A percentile compares a stretch with the other conserved stretches of the same genome.
phyloP scores from a whole-genome alignment of 1,140 invertebrate genomes.

The Druon quercuslanigerum region DNA sequence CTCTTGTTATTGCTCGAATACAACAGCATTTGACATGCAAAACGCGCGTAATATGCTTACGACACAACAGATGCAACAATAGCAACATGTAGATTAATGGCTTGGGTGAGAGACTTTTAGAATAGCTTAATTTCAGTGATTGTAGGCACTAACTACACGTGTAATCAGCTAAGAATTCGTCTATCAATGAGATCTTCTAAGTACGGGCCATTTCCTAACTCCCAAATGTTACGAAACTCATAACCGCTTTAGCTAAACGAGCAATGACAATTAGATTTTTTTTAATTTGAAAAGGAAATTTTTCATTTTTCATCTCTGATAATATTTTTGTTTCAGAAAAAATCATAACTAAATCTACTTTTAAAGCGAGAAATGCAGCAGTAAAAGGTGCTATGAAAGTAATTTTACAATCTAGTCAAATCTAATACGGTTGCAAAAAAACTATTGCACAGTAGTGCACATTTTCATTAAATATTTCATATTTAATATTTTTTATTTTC shows the following conservation, averaged over 20 bases:
- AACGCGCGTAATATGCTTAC: slow-evolving; percentile 59
- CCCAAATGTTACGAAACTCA: not conserved
- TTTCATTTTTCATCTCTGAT: too few relatives aligned
- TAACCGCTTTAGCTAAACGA: not conserved
- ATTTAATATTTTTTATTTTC: too few relatives aligned
- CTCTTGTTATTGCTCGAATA: slow-evolving; percentile 47
- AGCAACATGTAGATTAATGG: slow-evolving; percentile 46
- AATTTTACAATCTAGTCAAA: too few relatives aligned
- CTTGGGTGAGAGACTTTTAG: slow-evolving; percentile 40
- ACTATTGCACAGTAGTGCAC: too few relatives aligned
- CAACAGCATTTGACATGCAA: slow-evolving; percentile 54
- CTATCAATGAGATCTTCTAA: slow-evolving; percentile 65
- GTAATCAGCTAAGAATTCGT: slow-evolving; percentile 46
- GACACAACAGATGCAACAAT: slow-evolving; percentile 59
- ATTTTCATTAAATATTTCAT: too few relatives aligned
- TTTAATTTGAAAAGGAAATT: too few relatives aligned
- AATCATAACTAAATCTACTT: too few relatives aligned
- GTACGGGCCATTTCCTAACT: not conserved
- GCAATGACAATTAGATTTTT: not conserved
- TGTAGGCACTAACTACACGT: not conserved
- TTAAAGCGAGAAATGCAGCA: too few relatives aligned
- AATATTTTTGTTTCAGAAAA: too few relatives aligned
- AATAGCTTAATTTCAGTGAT: slow-evolving; percentile 20
- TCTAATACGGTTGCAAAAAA: too few relatives aligned
- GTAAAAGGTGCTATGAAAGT: too few relatives aligned